Evolutionary conservation across 2,113 vertebrate species (phyloP).

Genomic region (Tapirus terrestris): DNA sequence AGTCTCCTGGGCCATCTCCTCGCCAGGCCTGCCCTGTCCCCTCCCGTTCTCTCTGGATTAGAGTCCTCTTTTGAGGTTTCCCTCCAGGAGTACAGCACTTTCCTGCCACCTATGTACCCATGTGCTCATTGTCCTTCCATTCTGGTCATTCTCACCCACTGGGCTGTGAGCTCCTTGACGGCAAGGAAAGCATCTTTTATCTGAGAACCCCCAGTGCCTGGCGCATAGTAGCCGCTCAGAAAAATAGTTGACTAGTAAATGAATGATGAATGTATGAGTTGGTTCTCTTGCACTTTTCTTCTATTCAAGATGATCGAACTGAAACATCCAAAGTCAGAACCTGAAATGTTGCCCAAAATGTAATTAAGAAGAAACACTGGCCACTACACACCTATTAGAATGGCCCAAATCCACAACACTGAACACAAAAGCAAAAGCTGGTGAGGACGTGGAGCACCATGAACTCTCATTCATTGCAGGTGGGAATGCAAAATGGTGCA

Average conservation of each 20-base stretch:
- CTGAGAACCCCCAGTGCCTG: neutral
- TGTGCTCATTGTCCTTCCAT: neutral
- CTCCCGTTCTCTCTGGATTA: neutral
- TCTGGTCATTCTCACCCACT: neutral
- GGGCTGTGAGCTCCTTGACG: neutral
- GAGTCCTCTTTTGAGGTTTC: neutral
- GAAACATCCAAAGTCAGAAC: neutral
- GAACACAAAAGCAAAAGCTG: neutral
- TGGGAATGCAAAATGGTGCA: neutral
- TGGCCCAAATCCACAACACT: neutral
- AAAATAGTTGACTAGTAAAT: neutral
- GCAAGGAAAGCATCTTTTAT: neutral
- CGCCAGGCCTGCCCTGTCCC: accelerated
- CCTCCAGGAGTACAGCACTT: no score
- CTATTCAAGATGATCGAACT: neutral
- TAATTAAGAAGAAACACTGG: neutral
- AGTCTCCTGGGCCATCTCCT: neutral
- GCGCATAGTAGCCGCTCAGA: neutral
- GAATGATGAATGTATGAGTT: neutral
- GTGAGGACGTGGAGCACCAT: neutral
- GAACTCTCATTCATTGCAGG: neutral
- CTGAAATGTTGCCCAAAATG: neutral
- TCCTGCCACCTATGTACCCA: no score
- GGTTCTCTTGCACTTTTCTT: neutral
- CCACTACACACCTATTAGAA: neutral